phyloP scores from a whole-genome alignment of 2,797 vertebrate genomes.

The Myotis myotis region DNA sequence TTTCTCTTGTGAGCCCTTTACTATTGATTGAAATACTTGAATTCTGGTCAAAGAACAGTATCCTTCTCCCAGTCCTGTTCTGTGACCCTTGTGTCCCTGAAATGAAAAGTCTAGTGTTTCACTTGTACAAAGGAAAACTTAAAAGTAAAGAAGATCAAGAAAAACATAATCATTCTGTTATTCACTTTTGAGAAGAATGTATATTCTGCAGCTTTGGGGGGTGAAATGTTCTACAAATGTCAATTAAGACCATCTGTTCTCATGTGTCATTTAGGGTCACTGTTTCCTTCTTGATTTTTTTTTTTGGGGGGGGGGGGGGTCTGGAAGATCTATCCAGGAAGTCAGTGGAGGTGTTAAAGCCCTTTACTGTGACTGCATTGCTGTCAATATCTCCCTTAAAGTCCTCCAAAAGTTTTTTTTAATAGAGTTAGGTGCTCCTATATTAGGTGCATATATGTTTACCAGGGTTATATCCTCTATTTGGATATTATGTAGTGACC shows the following conservation, averaged over 20 bases:
- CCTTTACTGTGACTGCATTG: background rate
- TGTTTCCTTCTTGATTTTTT: background rate
- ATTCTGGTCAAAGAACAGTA: background rate
- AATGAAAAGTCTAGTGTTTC: conserved; percentile 28
- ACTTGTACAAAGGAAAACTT: background rate
- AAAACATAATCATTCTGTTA: background rate
- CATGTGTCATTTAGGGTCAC: background rate
- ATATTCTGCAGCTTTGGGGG: background rate
- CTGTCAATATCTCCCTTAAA: background rate
- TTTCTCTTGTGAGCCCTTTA: conserved; percentile 24
- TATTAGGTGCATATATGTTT: background rate
- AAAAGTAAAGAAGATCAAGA: conserved; percentile 33
- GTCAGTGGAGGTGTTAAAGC: background rate
- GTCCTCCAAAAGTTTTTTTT: background rate
- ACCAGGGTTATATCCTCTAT: background rate
- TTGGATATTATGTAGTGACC: background rate
- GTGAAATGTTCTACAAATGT: background rate
- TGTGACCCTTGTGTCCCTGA: background rate
- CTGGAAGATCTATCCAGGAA: background rate
- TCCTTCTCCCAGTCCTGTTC: background rate
- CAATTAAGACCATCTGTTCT: background rate
- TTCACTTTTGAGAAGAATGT: background rate
- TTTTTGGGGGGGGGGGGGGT: too few relatives aligned
- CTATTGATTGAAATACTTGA: conserved; percentile 31
- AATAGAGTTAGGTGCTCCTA: background rate